Percentiles rank a stretch among this genome's conserved stretches.
These are phyloP conservation scores for Barbus barbus DNA, from an alignment of 2,113 vertebrate genomes.

Conservation along the genomic window DNA sequence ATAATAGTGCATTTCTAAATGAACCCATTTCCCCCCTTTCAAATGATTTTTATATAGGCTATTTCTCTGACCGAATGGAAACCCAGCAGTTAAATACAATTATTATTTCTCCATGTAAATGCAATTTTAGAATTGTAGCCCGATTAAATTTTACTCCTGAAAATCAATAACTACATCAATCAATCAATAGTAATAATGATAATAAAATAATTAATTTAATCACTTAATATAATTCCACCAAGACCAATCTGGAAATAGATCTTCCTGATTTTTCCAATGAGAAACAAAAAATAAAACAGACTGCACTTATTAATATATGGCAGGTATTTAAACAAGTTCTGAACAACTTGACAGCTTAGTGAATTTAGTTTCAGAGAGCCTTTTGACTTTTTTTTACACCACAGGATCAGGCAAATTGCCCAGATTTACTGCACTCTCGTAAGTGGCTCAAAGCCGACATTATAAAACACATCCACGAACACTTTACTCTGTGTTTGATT, in stretches of 20 bases:
- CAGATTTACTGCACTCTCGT: neutral
- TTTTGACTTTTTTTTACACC: neutral
- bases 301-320: neutral
- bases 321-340: neutral
- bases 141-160: no score
- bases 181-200: no score
- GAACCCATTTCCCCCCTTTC: no score
- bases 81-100: no score
- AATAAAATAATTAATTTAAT: no score
- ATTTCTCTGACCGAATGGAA: no score
- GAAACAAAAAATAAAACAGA: neutral
- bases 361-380: neutral
- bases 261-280: neutral
- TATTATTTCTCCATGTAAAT: no score
- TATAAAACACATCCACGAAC: slow-evolving; percentile 52
- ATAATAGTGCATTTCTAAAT: no score
- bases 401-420: slow-evolving; percentile 2
- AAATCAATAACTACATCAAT: no score
- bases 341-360: slow-evolving; percentile 11
- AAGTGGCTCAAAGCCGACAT: slow-evolving; percentile 47
- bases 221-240: no score
- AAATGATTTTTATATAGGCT: no score
- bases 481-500: slow-evolving; percentile 68
- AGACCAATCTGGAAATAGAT: neutral
- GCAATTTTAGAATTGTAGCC: no score